These are phyloP conservation scores for Trogon surrucura DNA, from an alignment of 2,113 vertebrate genomes.

Conservation along the genomic window DNA sequence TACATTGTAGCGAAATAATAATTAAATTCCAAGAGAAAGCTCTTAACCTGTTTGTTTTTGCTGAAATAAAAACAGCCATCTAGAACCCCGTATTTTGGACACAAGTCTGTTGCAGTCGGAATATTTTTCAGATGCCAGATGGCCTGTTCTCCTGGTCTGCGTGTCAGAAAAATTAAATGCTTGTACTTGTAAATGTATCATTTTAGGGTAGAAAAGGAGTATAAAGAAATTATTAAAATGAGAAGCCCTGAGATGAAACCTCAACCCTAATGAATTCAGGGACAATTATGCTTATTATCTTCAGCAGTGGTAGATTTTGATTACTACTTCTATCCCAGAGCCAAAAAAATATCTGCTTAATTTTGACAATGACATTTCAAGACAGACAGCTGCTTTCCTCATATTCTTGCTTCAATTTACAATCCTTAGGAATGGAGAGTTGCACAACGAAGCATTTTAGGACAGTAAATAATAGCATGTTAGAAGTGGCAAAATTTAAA, in stretches of 20 bases:
- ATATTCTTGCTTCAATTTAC: neutral
- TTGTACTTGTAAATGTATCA: neutral
- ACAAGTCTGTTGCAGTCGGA: conserved; percentile 1
- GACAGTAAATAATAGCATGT: neutral
- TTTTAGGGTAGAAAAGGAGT: neutral
- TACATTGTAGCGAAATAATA: neutral
- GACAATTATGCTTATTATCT: neutral
- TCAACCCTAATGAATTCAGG: neutral
- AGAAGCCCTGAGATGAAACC: neutral
- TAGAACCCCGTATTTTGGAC: neutral
- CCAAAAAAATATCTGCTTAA: neutral
- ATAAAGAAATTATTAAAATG: neutral
- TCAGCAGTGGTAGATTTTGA: neutral
- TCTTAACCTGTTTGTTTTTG: neutral
- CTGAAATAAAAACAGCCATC: neutral
- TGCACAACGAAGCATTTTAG: neutral
- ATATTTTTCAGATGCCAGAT: conserved; percentile 23
- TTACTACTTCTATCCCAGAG: neutral
- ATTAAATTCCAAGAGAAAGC: neutral
- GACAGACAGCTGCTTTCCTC: neutral
- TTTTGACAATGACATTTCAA: neutral
- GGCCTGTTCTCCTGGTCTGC: neutral
- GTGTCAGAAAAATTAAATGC: neutral
- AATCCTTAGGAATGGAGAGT: neutral
- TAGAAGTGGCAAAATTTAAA: neutral